These are phyloP conservation scores for Podiceps cristatus DNA, from an alignment of 2,113 vertebrate genomes.

Conservation along the genomic window DNA sequence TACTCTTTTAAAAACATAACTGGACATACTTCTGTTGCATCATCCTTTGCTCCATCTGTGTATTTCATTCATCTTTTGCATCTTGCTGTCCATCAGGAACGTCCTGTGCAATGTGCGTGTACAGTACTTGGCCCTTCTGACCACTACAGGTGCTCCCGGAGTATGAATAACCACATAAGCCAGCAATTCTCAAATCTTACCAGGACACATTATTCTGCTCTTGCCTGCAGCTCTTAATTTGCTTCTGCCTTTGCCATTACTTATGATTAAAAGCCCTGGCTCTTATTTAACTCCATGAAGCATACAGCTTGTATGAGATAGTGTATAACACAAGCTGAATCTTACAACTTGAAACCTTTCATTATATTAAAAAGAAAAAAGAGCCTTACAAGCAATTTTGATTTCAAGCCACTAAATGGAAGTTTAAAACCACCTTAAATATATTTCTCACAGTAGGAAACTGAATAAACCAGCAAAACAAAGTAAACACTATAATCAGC, in stretches of 20 bases:
- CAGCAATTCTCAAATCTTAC: constrained; percentile 15
- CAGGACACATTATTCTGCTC: neutral
- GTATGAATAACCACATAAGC: neutral
- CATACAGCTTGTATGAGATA: neutral
- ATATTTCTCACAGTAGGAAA: constrained; percentile 17
- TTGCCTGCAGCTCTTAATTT: constrained; percentile 48
- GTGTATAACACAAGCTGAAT: neutral
- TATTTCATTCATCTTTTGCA: neutral
- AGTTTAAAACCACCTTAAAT: constrained; percentile 11
- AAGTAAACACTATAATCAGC: constrained; percentile 51
- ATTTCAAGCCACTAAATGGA: constrained; percentile 35
- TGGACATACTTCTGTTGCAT: neutral
- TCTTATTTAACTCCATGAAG: constrained; percentile 37
- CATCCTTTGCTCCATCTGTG: neutral
- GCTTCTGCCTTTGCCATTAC: constrained; percentile 47
- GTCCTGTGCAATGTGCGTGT: neutral
- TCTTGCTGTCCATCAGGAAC: neutral
- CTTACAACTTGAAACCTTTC: constrained; percentile 12
- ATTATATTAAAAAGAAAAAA: constrained; percentile 42
- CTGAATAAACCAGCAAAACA: constrained; percentile 44
- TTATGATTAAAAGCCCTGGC: constrained; percentile 50
- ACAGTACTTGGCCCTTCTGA: neutral
- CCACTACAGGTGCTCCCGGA: neutral
- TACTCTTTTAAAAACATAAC: neutral
- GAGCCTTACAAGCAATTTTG: constrained; percentile 41